Evolutionary conservation across 2,113 vertebrate species (phyloP), one percentile per base, ranked within the genome.

Genomic region (Pseudopodoces humilis): DNA sequence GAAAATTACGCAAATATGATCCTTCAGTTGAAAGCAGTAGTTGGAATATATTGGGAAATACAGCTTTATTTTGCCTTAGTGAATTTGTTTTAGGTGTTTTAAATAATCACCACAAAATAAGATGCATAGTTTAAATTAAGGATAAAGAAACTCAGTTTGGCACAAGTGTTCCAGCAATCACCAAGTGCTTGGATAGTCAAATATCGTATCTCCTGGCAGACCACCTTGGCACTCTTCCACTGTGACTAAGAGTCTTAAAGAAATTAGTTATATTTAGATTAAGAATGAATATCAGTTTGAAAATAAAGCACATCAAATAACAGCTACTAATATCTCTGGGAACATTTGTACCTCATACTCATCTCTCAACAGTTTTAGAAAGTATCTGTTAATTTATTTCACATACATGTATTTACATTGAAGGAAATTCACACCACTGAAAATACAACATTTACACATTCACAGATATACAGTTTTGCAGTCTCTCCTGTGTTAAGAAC

Each of bases 361-460:
- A 28, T 59, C 67, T 67, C 65, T 35, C 58, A 25, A 27, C 8
- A 55, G 28, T 19, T 92, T 46, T 81, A 95, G 43, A 92, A 96
- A 95, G 78, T 15, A 83, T 44, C 24, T 68, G 47, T 94, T 83
- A 21, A n/a, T 95, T 96, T 95, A 96, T 89, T 90, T 95, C 69
- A 84, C 83, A 31, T 65, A 82, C 13, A 27, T 39, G 11, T 97
- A 96, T 97, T 96, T 96, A 97, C 96, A 97, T 4, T 14, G 56
- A 77, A 69, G 72, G 69, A 25, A 76, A 79, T 95, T 56, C 75
- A 96, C 90, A 92, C 28, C 90, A 95, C 94, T 44, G 67, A 70
- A 94, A 87, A 79, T 91, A 88, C 58, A 90, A 76, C 95, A 96
- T 97, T 94, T 97, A 97, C 96, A 97, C 95, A 96, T 96, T 95